A percentile compares a stretch with the other conserved stretches of the same genome.
These are phyloP conservation scores for Thunnus maccoyii DNA, from an alignment of 2,113 vertebrate species.

Conservation along the genomic window DNA sequence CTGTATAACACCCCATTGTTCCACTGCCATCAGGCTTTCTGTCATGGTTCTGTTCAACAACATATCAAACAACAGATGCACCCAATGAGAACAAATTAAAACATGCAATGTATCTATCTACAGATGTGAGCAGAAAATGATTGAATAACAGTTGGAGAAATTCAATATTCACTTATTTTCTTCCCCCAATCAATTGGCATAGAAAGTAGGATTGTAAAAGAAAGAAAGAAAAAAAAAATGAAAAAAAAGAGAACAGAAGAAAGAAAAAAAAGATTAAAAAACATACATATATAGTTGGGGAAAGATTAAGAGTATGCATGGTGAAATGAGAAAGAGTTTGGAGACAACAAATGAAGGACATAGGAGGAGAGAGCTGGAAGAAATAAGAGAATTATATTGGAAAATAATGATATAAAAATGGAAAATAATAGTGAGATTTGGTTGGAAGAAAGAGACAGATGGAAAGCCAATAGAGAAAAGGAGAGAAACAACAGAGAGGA, in stretches of 20 bases:
- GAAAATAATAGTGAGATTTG: slow-evolving; percentile 6
- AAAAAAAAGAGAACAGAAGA: background rate
- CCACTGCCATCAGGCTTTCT: background rate
- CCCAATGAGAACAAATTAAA: background rate
- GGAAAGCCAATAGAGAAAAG: slow-evolving; percentile 9
- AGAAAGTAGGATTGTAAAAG: no score
- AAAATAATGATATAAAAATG: slow-evolving; percentile 2
- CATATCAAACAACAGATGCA: background rate
- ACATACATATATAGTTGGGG: no score
- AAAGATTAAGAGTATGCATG: background rate
- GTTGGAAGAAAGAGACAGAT: slow-evolving; percentile 28
- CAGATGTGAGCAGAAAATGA: background rate
- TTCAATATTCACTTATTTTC: background rate
- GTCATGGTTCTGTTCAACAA: background rate
- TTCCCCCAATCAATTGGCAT: background rate
- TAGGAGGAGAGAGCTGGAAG: background rate
- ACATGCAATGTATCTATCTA: background rate
- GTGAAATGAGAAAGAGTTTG: background rate
- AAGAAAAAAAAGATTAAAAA: background rate
- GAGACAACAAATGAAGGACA: background rate
- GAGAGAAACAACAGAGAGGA: slow-evolving; percentile 7
- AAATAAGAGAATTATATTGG: background rate
- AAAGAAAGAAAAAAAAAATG: background rate
- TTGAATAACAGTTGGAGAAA: background rate
- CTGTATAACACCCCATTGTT: background rate